These are phyloP conservation scores for Agrotis segetum DNA, from an alignment of 2,888 invertebrate species.

Conservation along the genomic window DNA sequence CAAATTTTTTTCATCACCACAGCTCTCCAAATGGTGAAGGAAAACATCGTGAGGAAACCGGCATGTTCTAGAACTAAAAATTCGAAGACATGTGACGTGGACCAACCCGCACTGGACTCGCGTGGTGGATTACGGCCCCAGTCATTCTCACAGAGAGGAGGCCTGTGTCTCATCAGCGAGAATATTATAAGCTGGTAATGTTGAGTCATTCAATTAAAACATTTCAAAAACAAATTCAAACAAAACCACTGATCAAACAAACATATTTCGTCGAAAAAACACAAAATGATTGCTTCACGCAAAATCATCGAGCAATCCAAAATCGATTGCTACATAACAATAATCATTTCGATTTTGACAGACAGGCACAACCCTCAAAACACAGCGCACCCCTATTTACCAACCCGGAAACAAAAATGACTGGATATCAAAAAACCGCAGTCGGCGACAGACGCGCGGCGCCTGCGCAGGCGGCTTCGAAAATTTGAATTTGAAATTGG, in stretches of 20 bases:
- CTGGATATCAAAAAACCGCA: conserved; percentile 77
- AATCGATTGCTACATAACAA: conserved; percentile 73
- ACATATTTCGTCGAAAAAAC: conserved; percentile 17
- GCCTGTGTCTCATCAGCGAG: no score
- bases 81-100: no score
- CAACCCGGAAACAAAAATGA: conserved; percentile 73
- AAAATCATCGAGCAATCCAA: conserved; percentile 52
- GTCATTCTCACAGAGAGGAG: no score
- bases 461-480: conserved; percentile 76
- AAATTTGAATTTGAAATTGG: conserved; percentile 85
- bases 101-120: no score
- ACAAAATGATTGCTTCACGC: conserved; percentile 46
- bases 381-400: conserved; percentile 68
- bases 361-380: conserved; percentile 62
- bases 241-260: conserved; percentile 22
- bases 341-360: conserved; percentile 68
- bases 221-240: conserved; percentile 12
- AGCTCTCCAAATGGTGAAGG: no score
- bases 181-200: no score
- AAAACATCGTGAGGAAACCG: no score
- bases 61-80: no score
- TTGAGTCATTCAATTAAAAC: conserved; percentile 13
- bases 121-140: no score
- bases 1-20: no score
- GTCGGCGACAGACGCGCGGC: conserved; percentile 78